Evolutionary conservation across 2,888 invertebrate genomes (phyloP).

Genomic region (Ormyrus labotus): DNA sequence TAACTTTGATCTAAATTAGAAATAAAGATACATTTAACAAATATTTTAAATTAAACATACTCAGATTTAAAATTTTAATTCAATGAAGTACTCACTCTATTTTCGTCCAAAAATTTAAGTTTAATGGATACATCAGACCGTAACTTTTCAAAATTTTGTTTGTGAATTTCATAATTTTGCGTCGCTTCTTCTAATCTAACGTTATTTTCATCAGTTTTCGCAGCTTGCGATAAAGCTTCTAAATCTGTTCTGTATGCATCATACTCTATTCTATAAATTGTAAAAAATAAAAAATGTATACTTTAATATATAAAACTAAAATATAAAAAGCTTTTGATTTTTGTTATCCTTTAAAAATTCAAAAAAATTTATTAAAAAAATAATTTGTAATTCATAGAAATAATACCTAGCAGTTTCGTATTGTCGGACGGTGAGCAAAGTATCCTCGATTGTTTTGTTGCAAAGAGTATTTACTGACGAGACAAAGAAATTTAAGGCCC

Average conservation of each 20-base stretch:
- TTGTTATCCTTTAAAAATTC: neutral
- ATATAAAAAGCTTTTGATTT: neutral
- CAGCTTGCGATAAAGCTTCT: conserved; percentile 86
- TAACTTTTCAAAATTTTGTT: conserved; percentile 93
- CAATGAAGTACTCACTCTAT: conserved; percentile 82
- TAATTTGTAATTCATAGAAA: conserved; percentile 14
- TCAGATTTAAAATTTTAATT: neutral
- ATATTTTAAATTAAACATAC: neutral
- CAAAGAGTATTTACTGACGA: conserved; percentile 96
- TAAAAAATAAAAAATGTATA: conserved; percentile 16
- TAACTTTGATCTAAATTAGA: conserved; percentile 91
- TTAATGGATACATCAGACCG: conserved; percentile 96
- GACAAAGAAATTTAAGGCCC: conserved; percentile 97
- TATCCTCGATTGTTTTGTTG: conserved; percentile 99
- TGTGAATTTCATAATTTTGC: conserved; percentile 88
- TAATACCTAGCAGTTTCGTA: conserved; percentile 86
- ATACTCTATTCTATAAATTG: conserved; percentile 88
- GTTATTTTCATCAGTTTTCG: conserved; percentile 78
- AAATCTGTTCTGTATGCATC: conserved; percentile 98
- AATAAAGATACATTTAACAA: conserved; percentile 1
- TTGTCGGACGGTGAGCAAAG: conserved; percentile 85
- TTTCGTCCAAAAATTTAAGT: conserved; percentile 97
- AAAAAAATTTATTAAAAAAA: neutral
- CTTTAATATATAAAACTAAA: neutral
- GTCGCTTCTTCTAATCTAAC: conserved; percentile 87